These are phyloP conservation scores for Cairina moschata DNA, from an alignment of 2,113 vertebrate species.

Conservation along the genomic window DNA sequence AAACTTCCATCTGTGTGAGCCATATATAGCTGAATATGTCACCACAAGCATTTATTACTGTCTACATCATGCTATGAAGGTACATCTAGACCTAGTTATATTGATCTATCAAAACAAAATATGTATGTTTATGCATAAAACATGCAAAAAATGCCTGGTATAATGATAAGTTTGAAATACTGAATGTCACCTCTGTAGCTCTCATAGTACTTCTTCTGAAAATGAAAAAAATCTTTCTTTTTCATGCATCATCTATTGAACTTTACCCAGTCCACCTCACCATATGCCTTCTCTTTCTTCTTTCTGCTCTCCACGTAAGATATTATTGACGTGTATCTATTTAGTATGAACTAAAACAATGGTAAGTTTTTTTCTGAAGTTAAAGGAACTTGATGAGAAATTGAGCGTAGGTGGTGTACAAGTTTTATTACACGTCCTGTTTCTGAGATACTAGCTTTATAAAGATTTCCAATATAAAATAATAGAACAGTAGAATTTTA, in stretches of 20 bases:
- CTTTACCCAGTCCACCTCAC: neutral
- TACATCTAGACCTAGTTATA: neutral
- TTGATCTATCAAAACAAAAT: neutral
- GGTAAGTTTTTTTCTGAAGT: neutral
- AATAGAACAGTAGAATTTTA: constrained; percentile 14
- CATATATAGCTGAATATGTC: neutral
- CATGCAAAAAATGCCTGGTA: neutral
- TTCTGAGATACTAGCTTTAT: constrained; percentile 18
- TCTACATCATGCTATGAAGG: neutral
- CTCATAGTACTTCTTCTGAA: neutral
- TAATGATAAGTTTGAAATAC: neutral
- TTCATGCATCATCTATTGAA: neutral
- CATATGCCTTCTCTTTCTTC: neutral
- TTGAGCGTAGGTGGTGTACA: neutral
- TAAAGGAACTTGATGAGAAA: neutral
- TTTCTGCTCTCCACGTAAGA: neutral
- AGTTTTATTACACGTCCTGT: constrained; percentile 9
- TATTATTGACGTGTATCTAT: neutral
- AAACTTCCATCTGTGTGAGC: neutral
- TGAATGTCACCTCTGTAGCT: neutral
- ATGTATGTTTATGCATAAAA: neutral
- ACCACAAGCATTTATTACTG: neutral
- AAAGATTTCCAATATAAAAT: constrained; percentile 22
- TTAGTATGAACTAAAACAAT: neutral
- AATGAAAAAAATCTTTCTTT: neutral